Evolutionary conservation across 35 echinoderm and acorn worm genomes (phyloP).

Genomic region (Holothuria glaberrima): DNA sequence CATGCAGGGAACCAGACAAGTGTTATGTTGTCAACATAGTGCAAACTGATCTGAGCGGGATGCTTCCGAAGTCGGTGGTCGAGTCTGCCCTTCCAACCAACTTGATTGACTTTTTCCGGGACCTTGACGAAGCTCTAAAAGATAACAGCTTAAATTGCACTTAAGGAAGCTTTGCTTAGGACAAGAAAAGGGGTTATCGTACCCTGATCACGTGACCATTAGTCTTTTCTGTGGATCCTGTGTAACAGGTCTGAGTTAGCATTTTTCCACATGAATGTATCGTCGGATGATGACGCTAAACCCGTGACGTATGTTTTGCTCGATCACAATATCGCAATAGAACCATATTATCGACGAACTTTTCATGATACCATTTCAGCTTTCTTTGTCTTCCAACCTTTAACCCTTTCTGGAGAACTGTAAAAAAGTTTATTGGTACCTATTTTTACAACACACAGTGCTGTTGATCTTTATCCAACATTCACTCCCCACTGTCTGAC

Average conservation of each 20-base stretch:
- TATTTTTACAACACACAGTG: too few relatives aligned
- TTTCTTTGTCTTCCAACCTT: constrained; percentile 43
- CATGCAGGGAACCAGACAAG: constrained; percentile 76
- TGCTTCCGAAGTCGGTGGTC: constrained; percentile 88
- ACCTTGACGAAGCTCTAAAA: constrained; percentile 90
- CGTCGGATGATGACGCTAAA: constrained; percentile 30
- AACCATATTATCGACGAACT: too few relatives aligned
- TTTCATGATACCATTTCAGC: too few relatives aligned
- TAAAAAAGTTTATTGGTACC: too few relatives aligned
- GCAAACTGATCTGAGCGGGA: constrained; percentile 89
- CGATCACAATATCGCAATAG: too few relatives aligned
- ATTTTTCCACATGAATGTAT: constrained; percentile 24
- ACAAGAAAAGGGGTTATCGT: too few relatives aligned
- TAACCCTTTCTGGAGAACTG: neutral
- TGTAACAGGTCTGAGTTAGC: constrained; percentile 34
- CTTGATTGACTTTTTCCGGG: constrained; percentile 92
- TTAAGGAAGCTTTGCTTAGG: neutral
- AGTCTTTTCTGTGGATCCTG: constrained; percentile 23
- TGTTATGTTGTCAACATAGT: constrained; percentile 89
- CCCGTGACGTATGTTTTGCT: neutral
- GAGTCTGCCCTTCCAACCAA: constrained; percentile 93
- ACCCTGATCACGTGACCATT: neutral
- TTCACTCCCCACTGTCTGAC: too few relatives aligned
- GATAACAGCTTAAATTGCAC: constrained; percentile 53
- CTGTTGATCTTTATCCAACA: too few relatives aligned